Conservation (phyloP, 2,797 vertebrate genomes). For the Pangasius sanitwongsei region DNA sequence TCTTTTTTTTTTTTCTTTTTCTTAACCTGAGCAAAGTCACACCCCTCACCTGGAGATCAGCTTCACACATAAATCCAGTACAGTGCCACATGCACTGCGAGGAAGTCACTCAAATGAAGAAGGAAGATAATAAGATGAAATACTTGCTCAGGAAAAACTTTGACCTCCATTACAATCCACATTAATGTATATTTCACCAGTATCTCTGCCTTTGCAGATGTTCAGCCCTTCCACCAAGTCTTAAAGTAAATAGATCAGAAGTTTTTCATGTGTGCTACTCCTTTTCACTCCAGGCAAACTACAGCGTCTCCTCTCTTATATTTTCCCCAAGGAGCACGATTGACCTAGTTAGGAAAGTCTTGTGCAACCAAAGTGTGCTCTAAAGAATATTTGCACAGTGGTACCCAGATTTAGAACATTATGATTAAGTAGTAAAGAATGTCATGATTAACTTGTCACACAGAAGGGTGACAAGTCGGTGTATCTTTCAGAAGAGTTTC, state of each 20-base stretch:
- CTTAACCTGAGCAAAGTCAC: neutral
- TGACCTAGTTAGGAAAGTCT: conserved; percentile 74
- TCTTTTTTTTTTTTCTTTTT: neutral
- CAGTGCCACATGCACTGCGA: neutral
- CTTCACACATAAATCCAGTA: conserved; percentile 6
- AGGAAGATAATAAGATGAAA: neutral
- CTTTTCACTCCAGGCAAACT: conserved; percentile 67
- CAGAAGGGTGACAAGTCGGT: conserved; percentile 41
- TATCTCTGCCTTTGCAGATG: conserved; percentile 14
- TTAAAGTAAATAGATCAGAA: conserved; percentile 69
- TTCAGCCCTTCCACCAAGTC: conserved; percentile 42
- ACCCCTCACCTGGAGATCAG: conserved; percentile 12
- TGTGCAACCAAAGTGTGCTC: conserved; percentile 63
- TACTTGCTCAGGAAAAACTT: neutral
- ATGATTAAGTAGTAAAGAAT: conserved; percentile 71
- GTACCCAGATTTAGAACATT: conserved; percentile 66
- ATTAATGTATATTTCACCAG: neutral
- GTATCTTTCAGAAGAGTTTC: conserved; percentile 25
- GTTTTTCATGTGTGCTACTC: conserved; percentile 61
- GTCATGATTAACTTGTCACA: conserved; percentile 67
- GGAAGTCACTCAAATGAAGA: neutral
- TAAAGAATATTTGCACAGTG: conserved; percentile 66
- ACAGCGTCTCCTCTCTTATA: conserved; percentile 61
- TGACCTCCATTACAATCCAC: neutral
- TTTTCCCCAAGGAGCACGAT: conserved; percentile 65